These are phyloP conservation scores for Charanyca ferruginea DNA, from an alignment of 2,888 invertebrate genomes.

Conservation along the genomic window DNA sequence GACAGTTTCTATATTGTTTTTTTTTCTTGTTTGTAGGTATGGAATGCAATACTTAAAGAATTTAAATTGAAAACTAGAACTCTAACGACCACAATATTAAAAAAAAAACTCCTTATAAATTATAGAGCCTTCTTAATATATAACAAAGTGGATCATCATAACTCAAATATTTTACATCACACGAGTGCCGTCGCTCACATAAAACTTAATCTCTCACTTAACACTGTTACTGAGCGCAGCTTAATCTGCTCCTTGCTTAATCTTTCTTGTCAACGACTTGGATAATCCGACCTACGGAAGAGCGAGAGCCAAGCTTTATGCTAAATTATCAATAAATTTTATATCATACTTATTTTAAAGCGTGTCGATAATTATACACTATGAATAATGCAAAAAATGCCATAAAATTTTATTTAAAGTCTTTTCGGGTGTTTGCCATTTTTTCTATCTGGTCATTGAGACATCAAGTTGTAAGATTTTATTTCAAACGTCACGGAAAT, in stretches of 20 bases:
- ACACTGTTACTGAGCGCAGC: constrained; percentile 44
- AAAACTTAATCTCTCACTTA: constrained; percentile 64
- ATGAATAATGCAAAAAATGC: constrained; percentile 54
- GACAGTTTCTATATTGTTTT: too few species aligned
- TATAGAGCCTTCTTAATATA: constrained; percentile 34
- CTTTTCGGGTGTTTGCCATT: constrained; percentile 31
- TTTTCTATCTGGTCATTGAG: constrained; percentile 39
- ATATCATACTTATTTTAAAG: constrained; percentile 51
- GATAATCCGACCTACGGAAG: constrained; percentile 41
- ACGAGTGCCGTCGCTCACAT: constrained; percentile 46
- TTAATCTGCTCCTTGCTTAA: constrained; percentile 57
- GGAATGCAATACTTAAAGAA: too few species aligned
- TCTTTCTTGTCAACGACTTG: constrained; percentile 57
- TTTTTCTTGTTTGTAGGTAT: too few species aligned
- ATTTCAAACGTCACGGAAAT: constrained; percentile 35
- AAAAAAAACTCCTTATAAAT: background rate
- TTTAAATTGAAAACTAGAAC: too few species aligned
- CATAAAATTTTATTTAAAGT: constrained; percentile 40
- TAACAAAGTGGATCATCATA: constrained; percentile 53
- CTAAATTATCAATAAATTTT: constrained; percentile 56
- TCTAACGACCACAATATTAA: background rate
- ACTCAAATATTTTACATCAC: constrained; percentile 60
- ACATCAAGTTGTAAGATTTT: constrained; percentile 25
- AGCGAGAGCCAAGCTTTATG: constrained; percentile 37
- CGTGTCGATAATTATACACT: constrained; percentile 55